Base-by-base conservation (phyloP, 1,140 invertebrate species). In the Nilaparvata lugens region DNA sequence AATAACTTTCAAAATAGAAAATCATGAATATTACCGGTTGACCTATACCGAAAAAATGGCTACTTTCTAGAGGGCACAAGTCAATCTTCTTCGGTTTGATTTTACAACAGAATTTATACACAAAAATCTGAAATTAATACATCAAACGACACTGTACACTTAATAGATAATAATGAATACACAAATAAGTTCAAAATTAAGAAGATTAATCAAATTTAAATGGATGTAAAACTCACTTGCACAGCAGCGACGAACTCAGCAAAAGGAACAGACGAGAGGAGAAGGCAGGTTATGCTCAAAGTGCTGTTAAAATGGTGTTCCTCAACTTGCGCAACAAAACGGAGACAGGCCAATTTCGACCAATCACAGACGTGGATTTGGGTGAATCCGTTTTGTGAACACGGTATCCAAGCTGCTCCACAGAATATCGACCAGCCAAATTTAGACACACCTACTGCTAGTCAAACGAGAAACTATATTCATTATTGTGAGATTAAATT, bases 201-300 rank as follows among this genome's bases (percentile, higher is more conserved):
- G 1, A 48, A 14, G 45, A 48, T 48, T 48, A 23, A 48, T 19
- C 18, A 48, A 16, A 48, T 48, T 19, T 19, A 19, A 11, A 48
- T 21, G 19, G 31, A 58, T 58, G 2, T 58, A 42, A 58, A 35
- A 67, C 52, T 63, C 45, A 64, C 62, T 65, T 61, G 21, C 45
- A 23, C 38, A 31, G n/a, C 23, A 62, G 51, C 48, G 55, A 58
- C 65, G 53, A 68, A 80, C 80, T 82, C 80, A 83, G 81, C 81
- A 79, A 80, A 79, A 35, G 31, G 77, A 81, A 77, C 77, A 80
- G 78, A 68, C 69, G 70, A 75, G 74, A 78, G 70, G 76, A 78
- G 76, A 21, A 55, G 55, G 63, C 43, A 64, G 53, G 59, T 61
- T 64, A 55, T 25, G 53, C 42, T 55, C 25, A 0, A 28, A 53